Conservation (phyloP, 2,888 invertebrate species). For the Falcaria lacertinaria region DNA sequence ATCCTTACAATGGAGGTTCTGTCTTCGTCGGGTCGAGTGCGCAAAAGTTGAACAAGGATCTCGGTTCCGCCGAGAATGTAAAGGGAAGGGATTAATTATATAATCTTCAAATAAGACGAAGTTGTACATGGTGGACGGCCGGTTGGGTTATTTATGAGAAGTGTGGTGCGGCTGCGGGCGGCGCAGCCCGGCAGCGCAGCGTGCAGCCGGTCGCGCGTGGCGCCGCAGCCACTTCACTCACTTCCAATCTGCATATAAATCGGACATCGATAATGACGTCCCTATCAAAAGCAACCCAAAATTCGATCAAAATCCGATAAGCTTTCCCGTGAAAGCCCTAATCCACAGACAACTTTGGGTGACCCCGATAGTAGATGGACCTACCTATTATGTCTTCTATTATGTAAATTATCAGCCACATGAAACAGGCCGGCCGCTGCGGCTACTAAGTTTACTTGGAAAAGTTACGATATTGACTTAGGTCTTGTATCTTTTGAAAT, state of each 20-base stretch:
- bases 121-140: constrained; percentile 47
- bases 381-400: constrained; percentile 75
- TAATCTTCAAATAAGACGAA: constrained; percentile 57
- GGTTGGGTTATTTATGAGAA: constrained; percentile 51
- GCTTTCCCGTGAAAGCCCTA: constrained; percentile 71
- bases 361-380: constrained; percentile 75
- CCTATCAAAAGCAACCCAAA: constrained; percentile 72
- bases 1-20: constrained; percentile 68
- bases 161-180: constrained; percentile 19
- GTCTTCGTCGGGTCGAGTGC: constrained; percentile 70
- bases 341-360: constrained; percentile 72
- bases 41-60: constrained; percentile 69
- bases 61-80: constrained; percentile 54
- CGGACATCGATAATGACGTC: constrained; percentile 77
- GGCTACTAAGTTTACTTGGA: constrained; percentile 64
- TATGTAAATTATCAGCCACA: constrained; percentile 77
- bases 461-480: constrained; percentile 70
- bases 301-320: constrained; percentile 77
- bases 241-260: constrained; percentile 78
- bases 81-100: constrained; percentile 59
- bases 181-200: constrained; percentile 13
- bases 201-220: constrained; percentile 33
- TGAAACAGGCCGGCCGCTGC: constrained; percentile 65
- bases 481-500: constrained; percentile 50
- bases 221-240: constrained; percentile 54